Base-by-base conservation (phyloP, 2,113 vertebrate genomes). In the Myrmecophaga tridactyla region DNA sequence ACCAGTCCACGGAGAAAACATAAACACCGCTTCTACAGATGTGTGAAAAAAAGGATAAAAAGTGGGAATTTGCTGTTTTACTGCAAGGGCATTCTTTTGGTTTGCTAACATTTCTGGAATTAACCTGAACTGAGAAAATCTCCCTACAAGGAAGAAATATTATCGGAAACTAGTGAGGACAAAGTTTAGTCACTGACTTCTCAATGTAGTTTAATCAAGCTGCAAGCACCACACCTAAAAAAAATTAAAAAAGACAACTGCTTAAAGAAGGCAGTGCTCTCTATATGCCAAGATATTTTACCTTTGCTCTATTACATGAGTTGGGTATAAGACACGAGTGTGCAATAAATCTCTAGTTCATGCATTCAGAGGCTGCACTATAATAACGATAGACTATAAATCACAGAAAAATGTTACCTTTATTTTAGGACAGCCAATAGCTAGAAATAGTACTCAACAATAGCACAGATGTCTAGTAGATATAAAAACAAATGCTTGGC, bases 41-140 rank as follows among this genome's bases (percentile, higher is more conserved):
- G 72, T 97, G 96, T 97, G 95, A 98, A 97, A 98, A 98, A 98
- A 98, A 98, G 97, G 97, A 98, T 97, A 98, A 97, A 98, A 98
- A 98, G 97, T 96, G 97, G 97, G 97, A 98, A 98, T 98, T 97
- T 97, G 97, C 97, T 98, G 97, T 97, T 98, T 98, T 98, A 98
- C 98, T 98, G 97, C 94, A 95, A 98, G 96, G 97, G 97, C 92
- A 97, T 97, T 98, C 97, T 98, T 97, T 98, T 92, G 81, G 92
- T 98, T 98, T 98, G 98, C 98, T 98, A 98, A 98, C 94, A 97
- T 97, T 98, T 98, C 97, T 98, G 98, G 97, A 98, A 98, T 98
- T 97, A 98, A 98, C 98, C 97, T 98, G 98, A 97, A 83, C 97
- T 98, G 96, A 98, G 98, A 98, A 98, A 98, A 98, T 96, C 97